Evolutionary conservation across 2,888 invertebrate genomes (phyloP), one percentile per base, ranked within the genome.

Genomic region (Rhabditoides inermis): DNA sequence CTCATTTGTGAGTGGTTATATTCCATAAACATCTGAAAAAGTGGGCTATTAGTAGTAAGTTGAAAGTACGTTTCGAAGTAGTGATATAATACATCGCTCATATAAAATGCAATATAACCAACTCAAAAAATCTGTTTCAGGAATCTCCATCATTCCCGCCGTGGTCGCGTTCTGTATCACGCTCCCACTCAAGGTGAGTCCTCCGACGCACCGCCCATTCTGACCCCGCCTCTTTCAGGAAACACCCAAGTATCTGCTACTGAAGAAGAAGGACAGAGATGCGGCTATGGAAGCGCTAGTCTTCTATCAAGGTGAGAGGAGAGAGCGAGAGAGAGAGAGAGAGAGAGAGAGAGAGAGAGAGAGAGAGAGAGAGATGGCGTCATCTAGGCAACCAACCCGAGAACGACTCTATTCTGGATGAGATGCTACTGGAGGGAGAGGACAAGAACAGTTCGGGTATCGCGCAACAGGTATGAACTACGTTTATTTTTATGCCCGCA

Each of bases 391-490:
- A 49, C 22, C 32, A 30, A 12, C 4, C 15, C 3, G 51, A 58
- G 23, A 49, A 53, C 44, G 55, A 60, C 12, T 30, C 36, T 6
- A 39, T 60, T 0, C 49, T 65, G 20, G 52, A 57, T 15, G 63
- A 61, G 32, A 66, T 65, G 54, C 25, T 68, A 41, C 55, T 66
- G 36, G 67, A 67, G 30, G n/a, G n/a, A n/a, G n/a, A n/a, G n/a
- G n/a, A n/a, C n/a, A 45, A 20, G 20, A n/a, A 42, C 36, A 36
- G 26, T 6, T 28, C 12, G 12, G 46, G 41, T 22, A 23, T 2
- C 3, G 50, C 42, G 1, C 44, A 44, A n/a, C 23, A 50, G 50
- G 50, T 44, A 18, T 20, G 41, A 20, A 37, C 36, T 7, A 44
- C 26, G 18, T 4, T 5, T 32, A 12, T 12, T 27, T 22, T 35